phyloP scores from a whole-genome alignment of 1,140 invertebrate species.

The Achatina immaculata region DNA sequence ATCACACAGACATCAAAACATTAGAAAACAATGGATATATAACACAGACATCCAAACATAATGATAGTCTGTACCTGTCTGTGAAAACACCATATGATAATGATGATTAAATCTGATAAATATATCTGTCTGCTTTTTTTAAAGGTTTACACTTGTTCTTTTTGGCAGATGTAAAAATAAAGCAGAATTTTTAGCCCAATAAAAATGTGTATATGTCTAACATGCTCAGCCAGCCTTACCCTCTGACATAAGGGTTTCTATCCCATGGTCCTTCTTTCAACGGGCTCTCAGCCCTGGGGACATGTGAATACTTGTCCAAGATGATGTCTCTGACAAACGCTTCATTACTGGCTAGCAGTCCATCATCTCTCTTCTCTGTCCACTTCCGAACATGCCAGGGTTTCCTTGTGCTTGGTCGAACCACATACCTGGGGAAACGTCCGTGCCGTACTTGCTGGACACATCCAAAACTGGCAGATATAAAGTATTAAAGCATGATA shows the following conservation, averaged over 20 bases:
- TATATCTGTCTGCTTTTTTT: too few relatives aligned
- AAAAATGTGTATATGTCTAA: not conserved
- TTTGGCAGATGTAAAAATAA: too few relatives aligned
- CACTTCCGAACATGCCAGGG: conserved; percentile 42
- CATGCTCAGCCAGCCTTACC: conserved; percentile 51
- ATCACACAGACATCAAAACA: too few relatives aligned
- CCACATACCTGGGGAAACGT: conserved; percentile 11
- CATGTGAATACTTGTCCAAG: conserved; percentile 76
- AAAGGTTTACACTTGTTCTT: too few relatives aligned
- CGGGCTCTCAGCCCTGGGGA: conserved; percentile 69
- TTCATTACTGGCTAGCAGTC: conserved; percentile 84
- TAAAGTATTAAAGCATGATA: too few relatives aligned
- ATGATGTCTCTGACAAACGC: conserved; percentile 86
- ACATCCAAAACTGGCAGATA: conserved; percentile 13
- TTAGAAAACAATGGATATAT: too few relatives aligned
- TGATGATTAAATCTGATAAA: too few relatives aligned
- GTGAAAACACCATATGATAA: too few relatives aligned
- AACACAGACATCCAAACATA: too few relatives aligned
- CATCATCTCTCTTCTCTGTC: conserved; percentile 73
- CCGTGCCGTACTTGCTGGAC: conserved; percentile 29
- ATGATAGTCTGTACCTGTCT: too few relatives aligned
- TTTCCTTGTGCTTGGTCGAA: conserved; percentile 14
- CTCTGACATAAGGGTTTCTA: conserved; percentile 77
- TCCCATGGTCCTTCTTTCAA: conserved; percentile 75
- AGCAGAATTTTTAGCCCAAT: not conserved